Percentiles rank a stretch among this genome's conserved stretches.
These are phyloP conservation scores for Trichonephila inaurata DNA, from an alignment of 1,140 invertebrate genomes.

Conservation along the genomic window DNA sequence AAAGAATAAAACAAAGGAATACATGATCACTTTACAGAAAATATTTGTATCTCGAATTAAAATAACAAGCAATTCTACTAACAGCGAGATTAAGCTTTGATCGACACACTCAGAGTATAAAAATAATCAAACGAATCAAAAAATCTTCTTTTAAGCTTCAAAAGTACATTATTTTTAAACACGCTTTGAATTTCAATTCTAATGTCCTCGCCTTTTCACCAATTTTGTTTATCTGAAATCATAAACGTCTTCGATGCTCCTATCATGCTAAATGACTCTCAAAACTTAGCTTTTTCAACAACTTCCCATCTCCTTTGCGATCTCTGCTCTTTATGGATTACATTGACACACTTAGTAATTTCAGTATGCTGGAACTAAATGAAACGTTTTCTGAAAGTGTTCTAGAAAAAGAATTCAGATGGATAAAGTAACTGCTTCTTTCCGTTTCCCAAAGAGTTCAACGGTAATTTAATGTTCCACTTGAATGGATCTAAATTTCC, in stretches of 20 bases:
- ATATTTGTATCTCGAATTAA: no score
- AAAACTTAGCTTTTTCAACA: neutral
- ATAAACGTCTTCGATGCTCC: neutral
- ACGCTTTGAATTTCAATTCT: neutral
- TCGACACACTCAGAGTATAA: no score
- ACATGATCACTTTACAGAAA: no score
- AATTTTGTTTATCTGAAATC: constrained; percentile 10
- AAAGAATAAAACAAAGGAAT: no score
- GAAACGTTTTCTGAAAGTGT: neutral
- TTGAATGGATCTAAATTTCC: neutral
- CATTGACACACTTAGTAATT: constrained; percentile 2
- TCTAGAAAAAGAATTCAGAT: neutral
- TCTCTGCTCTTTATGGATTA: neutral
- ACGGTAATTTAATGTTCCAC: constrained; percentile 25
- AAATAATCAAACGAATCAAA: no score
- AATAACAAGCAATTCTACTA: no score
- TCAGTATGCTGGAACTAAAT: neutral
- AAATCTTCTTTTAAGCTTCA: no score
- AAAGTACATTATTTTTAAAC: neutral
- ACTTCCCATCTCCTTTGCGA: neutral
- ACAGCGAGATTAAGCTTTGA: no score
- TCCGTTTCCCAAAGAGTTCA: neutral
- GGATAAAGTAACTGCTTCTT: neutral
- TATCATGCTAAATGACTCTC: neutral
- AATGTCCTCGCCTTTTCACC: neutral